phyloP scores from a whole-genome alignment of 2,797 vertebrate genomes.

The Xenopus petersii region DNA sequence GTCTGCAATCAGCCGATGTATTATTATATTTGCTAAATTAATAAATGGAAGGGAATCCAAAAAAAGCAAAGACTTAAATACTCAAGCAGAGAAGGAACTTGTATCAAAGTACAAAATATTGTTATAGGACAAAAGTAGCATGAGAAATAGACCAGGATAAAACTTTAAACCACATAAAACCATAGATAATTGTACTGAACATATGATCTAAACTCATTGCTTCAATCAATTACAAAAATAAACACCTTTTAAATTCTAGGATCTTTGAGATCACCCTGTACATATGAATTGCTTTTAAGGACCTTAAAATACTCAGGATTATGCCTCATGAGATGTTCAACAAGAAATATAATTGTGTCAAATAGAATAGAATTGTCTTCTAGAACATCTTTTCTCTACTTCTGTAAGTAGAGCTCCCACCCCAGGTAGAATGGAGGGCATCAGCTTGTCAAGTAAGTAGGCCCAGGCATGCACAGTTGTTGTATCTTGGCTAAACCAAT shows the following conservation, averaged over 20 bases:
- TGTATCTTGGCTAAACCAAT: constrained; percentile 63
- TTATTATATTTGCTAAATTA: too few relatives aligned
- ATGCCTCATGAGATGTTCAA: constrained; percentile 74
- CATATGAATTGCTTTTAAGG: constrained; percentile 56
- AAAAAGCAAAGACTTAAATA: too few relatives aligned
- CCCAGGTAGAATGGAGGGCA: constrained; percentile 67
- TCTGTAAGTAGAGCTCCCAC: constrained; percentile 61
- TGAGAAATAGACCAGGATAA: too few relatives aligned
- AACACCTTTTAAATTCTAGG: constrained; percentile 61
- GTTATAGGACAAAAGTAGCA: too few relatives aligned
- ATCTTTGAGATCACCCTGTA: constrained; percentile 62
- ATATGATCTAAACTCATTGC: too few relatives aligned
- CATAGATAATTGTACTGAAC: too few relatives aligned
- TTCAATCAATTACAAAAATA: too few relatives aligned
- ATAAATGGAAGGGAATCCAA: too few relatives aligned
- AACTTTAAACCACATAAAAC: too few relatives aligned
- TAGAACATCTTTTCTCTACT: constrained; percentile 61
- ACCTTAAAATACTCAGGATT: constrained; percentile 56
- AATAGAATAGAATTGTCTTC: constrained; percentile 56
- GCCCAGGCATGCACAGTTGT: constrained; percentile 54
- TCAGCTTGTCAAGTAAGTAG: constrained; percentile 67
- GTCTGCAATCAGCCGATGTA: too few relatives aligned
- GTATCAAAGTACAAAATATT: too few relatives aligned
- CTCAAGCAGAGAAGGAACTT: too few relatives aligned
- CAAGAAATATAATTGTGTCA: constrained; percentile 73